Conservation (phyloP, 2,113 vertebrate species). For the Fulmarus glacialis region DNA sequence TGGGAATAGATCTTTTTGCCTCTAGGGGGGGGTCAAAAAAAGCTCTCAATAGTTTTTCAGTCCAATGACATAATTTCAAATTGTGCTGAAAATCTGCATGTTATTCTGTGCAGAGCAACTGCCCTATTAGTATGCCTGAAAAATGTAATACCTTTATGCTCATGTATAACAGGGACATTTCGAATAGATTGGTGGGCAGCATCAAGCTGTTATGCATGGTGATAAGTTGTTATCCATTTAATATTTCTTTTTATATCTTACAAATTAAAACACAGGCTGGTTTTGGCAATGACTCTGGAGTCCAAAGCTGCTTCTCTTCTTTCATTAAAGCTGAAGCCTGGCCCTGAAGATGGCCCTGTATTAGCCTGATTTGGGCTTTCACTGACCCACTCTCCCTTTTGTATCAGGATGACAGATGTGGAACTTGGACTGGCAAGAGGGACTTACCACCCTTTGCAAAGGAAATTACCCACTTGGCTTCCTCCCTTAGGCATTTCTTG, state of each 20-base stretch:
- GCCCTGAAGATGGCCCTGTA: neutral
- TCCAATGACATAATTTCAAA: neutral
- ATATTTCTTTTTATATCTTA: neutral
- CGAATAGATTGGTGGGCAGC: neutral
- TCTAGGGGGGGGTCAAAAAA: rapidly evolving
- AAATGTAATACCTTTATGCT: neutral
- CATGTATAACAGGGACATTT: neutral
- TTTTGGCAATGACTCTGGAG: neutral
- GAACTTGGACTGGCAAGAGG: neutral
- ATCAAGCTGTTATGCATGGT: neutral
- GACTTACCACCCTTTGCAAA: neutral
- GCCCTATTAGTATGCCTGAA: neutral
- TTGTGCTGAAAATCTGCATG: neutral
- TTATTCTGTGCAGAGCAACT: neutral
- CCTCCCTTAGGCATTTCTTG: neutral
- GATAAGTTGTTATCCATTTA: neutral
- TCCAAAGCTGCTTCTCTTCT: neutral
- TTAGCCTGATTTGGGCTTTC: neutral
- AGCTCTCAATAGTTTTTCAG: neutral
- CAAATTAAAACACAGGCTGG: neutral
- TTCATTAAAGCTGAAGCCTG: neutral
- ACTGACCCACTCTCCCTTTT: neutral
- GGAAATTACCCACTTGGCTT: neutral
- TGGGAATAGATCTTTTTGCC: neutral
- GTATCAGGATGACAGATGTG: neutral